Evolutionary conservation across 2,113 vertebrate species (phyloP), one percentile per base, ranked within the genome.

Genomic region (Lagopus leucura): DNA sequence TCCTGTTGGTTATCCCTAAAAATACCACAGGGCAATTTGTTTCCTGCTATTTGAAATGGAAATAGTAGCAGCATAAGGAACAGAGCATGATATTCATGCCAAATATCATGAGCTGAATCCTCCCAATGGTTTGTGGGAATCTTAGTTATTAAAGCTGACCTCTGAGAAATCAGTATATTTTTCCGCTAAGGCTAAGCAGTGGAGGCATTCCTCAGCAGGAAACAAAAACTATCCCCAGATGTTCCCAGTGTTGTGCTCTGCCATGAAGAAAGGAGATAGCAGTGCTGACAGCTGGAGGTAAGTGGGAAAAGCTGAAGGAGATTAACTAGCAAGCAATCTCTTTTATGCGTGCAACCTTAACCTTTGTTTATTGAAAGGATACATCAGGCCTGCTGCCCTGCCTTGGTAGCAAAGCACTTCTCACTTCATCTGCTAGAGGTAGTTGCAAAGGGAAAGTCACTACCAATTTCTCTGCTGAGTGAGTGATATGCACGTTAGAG

Each of bases 21-120:
- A 95, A 94, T 82, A 91, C 88, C 93, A 78, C 85, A 81, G 90
- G 52, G 45, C 72, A 81, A 88, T 86, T 95, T 50, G 61, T 93
- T 97, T 96, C 96, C 90, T 94, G 91, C 82, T 91, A 72, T 96
- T 97, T 95, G 90, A 92, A 94, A 94, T 95, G 93, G 94, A 97
- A 95, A 96, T 90, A 94, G 65, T 91, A 83, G 79, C 82, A 90
- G 85, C 82, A 75, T 67, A 73, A 78, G 88, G 82, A 96, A 96
- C 90, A 94, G 91, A 92, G 80, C 36, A 1, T 72, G 72, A 88
- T 91, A 94, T 90, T 95, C 88, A 86, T 94, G 93, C 89, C 95
- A 95, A 86, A 92, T 88, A 89, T 89, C 72, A 88, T 90, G 82
- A 94, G 48, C 60, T 73, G 91, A 91, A 91, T 91, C 94, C 79